Conservation (phyloP, 92 coral and sea anemone species). For the Palythoa grandiflora region DNA sequence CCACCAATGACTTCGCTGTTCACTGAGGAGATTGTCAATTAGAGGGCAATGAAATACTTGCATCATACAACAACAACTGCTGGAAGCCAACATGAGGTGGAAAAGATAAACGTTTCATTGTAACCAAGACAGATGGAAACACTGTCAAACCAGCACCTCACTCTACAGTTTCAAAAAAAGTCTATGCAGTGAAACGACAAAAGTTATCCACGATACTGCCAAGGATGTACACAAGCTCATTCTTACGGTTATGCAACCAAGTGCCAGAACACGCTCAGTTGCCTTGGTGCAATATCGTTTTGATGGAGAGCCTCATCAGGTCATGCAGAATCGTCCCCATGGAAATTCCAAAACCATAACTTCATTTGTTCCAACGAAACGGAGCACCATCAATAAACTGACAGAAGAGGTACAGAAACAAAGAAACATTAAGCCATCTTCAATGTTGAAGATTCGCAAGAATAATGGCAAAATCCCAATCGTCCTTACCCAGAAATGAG, state of each 20-base stretch:
- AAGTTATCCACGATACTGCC: background rate
- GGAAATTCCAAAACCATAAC: slow-evolving; percentile 58
- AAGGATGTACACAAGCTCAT: background rate
- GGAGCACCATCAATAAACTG: slow-evolving; percentile 61
- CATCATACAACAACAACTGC: too few species aligned
- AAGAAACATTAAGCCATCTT: slow-evolving; percentile 61
- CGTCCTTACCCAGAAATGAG: slow-evolving; percentile 63
- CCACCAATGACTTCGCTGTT: too few species aligned
- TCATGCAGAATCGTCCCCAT: background rate
- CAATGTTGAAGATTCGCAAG: slow-evolving; percentile 49
- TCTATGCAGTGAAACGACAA: background rate
- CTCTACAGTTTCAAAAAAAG: background rate
- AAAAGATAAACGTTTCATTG: too few species aligned
- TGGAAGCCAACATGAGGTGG: too few species aligned
- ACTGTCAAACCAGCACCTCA: background rate
- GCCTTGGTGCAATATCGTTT: background rate
- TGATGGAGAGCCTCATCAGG: background rate
- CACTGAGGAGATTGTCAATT: too few species aligned
- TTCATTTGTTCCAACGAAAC: slow-evolving; percentile 66
- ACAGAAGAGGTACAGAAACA: slow-evolving; percentile 52
- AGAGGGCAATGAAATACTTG: too few species aligned
- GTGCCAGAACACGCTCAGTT: background rate
- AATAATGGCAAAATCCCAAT: slow-evolving; percentile 67
- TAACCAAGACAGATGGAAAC: background rate
- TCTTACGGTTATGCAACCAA: background rate